Evolutionary conservation across 2,888 invertebrate genomes (phyloP), one percentile per base, ranked within the genome.

Genomic region (Drosophila birchii): DNA sequence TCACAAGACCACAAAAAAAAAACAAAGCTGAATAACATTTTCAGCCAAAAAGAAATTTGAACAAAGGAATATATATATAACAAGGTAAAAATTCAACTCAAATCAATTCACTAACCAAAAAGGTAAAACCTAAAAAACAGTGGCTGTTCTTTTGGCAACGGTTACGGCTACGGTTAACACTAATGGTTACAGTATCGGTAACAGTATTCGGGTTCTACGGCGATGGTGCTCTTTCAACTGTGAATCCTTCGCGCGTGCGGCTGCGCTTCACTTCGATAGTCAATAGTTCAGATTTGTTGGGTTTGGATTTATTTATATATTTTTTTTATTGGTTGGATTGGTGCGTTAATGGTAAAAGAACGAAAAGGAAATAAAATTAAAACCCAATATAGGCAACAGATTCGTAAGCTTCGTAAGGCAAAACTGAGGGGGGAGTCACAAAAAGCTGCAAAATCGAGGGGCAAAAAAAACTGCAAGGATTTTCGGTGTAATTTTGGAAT

Each of bases 211-310:
- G 58, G 72, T 64, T 77, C 81, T 91, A 91, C 67, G 92, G 92
- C 85, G 94, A 94, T 83, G 94, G 93, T 91, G 93, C 93, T 93
- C 93, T 93, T 93, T 94, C 94, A 92, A 93, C 93, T 88, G 94
- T 94, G 91, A 94, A 94, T 93, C 95, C 95, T 93, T 96, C 96
- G 92, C 96, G 94, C 90, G 96, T 96, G 92, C 96, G 94, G 92
- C 96, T 96, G 93, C 96, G 94, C 93, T 96, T 96, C 93, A 96
- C 95, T 95, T 93, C 70, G 59, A 70, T 70, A 38, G 39, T 68
- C 56, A 57, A 43, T 49, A 55, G 32, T 45, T 56, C 53, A 54
- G 45, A 56, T 69, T 75, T 44, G 49, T 69, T 57, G 57, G 59
- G 45, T 68, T 78, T 71, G 60, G 29, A 63, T 67, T 76, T 69